Evolutionary conservation across 2,797 vertebrate genomes (phyloP).

Genomic region (Geotrypetes seraphini): DNA sequence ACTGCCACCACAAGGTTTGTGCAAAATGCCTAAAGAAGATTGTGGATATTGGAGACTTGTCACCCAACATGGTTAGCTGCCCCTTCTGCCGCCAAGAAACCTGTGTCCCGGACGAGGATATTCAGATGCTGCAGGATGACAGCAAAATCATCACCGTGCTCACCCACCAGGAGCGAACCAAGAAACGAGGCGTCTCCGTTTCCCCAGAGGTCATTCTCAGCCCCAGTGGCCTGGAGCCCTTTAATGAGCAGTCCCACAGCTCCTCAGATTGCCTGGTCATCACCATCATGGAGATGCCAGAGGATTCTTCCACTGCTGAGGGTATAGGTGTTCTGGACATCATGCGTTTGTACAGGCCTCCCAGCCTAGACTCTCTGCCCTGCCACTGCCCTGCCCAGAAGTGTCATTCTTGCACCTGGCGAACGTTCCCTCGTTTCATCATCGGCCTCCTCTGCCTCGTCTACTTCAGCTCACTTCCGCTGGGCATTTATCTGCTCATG

Average conservation of each 20-base stretch:
- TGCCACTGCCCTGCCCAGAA: conserved; percentile 55
- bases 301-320: conserved; percentile 56
- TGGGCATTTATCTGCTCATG: conserved; percentile 84
- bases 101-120: conserved; percentile 54
- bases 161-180: conserved; percentile 47
- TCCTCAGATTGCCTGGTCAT: conserved; percentile 76
- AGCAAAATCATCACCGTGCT: conserved; percentile 60
- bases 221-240: conserved; percentile 49
- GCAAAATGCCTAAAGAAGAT: conserved; percentile 74
- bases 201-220: conserved; percentile 67
- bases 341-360: conserved; percentile 60
- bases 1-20: conserved; percentile 70
- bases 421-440: conserved; percentile 64
- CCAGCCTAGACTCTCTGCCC: conserved; percentile 59
- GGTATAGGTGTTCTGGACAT: conserved; percentile 66
- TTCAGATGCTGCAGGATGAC: conserved; percentile 71
- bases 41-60: conserved; percentile 54
- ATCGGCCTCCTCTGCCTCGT: conserved; percentile 73
- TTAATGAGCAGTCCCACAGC: conserved; percentile 32
- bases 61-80: conserved; percentile 60
- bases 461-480: conserved; percentile 80
- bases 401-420: conserved; percentile 59
- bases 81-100: conserved; percentile 80
- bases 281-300: conserved; percentile 78
- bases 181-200: conserved; percentile 13